Evolutionary conservation across 2,888 invertebrate genomes (phyloP).

Genomic region (Zelleria hepariella): DNA sequence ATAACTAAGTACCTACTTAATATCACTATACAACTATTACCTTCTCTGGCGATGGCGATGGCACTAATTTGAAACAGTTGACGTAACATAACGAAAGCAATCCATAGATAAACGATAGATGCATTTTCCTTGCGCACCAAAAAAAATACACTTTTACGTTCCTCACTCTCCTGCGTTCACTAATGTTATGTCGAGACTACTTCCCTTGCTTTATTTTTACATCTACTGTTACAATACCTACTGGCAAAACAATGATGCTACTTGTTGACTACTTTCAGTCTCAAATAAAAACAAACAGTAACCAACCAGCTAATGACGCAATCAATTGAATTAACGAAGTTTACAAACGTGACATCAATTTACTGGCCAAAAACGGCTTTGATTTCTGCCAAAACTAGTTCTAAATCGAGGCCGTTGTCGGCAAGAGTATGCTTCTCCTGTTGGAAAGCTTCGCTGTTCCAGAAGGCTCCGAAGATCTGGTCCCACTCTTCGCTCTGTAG

Average conservation of each 20-base stretch:
- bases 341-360: not conserved
- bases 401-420: slow-evolving; percentile 38
- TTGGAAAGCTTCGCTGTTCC: slow-evolving; percentile 37
- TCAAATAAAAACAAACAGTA: not conserved
- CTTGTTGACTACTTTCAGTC: not conserved
- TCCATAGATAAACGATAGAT: not conserved
- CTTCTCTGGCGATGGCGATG: not conserved
- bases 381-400: slow-evolving; percentile 27
- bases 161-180: not conserved
- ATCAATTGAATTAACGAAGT: not conserved
- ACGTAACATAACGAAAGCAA: not conserved
- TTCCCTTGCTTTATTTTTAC: not conserved
- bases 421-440: slow-evolving; percentile 31
- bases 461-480: slow-evolving; percentile 30
- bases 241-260: not conserved
- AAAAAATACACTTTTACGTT: not conserved
- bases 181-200: not conserved
- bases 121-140: not conserved
- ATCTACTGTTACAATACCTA: not conserved
- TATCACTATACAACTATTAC: not conserved
- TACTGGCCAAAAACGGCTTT: slow-evolving; percentile 44
- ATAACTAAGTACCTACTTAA: not conserved
- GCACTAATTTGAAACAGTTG: not conserved
- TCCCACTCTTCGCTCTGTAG: slow-evolving; percentile 43
- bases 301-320: not conserved